Conservation (phyloP, 1,140 invertebrate species). For the Macrobrachium rosenbergii region DNA sequence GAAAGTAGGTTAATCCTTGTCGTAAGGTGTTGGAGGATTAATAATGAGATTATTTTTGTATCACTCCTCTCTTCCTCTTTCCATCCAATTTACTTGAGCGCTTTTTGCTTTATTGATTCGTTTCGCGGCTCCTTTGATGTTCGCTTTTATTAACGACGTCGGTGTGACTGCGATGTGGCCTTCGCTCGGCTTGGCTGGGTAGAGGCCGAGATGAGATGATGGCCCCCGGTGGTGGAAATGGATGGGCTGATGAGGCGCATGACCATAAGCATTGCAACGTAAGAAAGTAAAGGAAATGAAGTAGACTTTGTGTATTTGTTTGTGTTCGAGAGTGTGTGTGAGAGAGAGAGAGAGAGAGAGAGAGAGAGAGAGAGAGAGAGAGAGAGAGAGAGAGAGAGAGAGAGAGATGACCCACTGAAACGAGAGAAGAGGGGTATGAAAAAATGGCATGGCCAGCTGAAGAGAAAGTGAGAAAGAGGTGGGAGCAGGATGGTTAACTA, state of each 20-base stretch:
- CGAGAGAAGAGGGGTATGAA: neutral
- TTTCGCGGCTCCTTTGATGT: neutral
- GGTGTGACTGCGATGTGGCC: too few species aligned
- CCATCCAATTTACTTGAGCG: neutral
- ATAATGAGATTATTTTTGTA: too few species aligned
- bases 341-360: neutral
- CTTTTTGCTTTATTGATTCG: neutral
- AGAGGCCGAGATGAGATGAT: too few species aligned
- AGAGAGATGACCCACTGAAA: neutral
- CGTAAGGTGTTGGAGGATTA: too few species aligned
- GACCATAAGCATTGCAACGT: neutral
- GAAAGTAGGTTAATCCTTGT: too few species aligned
- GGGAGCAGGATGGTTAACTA: too few species aligned
- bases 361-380: neutral
- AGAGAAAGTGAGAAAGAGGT: neutral
- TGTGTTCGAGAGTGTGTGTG: slow-evolving; percentile 4
- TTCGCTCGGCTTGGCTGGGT: too few species aligned
- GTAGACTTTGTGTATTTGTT: neutral
- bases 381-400: neutral
- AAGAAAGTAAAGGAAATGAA: neutral
- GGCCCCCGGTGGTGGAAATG: too few species aligned
- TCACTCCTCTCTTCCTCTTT: neutral
- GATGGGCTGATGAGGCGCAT: too few species aligned
- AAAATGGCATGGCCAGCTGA: slow-evolving; percentile 12
- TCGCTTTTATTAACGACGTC: neutral